Percentiles rank a stretch among this genome's conserved stretches.
phyloP scores from a whole-genome alignment of 2,888 invertebrate genomes.

The Balanococcus diminutus region DNA sequence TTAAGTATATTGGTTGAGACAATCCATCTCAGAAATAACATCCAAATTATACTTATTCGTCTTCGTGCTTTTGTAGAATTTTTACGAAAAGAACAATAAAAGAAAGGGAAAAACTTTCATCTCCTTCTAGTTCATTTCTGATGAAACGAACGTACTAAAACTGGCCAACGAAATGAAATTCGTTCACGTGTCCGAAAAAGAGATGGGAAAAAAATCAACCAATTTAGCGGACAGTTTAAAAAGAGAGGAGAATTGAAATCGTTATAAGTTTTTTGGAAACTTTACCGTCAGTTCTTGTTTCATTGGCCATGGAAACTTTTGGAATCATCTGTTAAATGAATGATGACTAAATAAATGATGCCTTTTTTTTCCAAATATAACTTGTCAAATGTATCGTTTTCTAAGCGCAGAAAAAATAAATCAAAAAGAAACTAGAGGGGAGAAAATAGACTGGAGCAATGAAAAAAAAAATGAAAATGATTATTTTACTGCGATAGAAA shows the following conservation, averaged over 20 bases:
- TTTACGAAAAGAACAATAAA: too few relatives aligned
- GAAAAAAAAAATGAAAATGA: not conserved
- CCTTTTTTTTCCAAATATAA: conserved; percentile 24
- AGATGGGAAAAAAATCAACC: not conserved
- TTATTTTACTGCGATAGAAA: not conserved
- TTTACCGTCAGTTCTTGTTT: not conserved
- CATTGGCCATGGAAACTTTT: not conserved
- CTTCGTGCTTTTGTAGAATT: too few relatives aligned
- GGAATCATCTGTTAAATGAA: not conserved
- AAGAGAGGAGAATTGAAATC: not conserved
- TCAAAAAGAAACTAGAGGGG: not conserved
- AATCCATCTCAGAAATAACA: too few relatives aligned
- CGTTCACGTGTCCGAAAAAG: not conserved
- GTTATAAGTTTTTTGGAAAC: not conserved
- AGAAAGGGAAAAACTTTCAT: too few relatives aligned
- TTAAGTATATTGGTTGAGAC: too few relatives aligned
- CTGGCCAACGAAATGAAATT: not conserved
- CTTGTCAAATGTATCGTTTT: conserved; percentile 20
- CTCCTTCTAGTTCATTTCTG: too few relatives aligned
- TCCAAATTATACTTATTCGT: too few relatives aligned
- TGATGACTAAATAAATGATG: conserved; percentile 6
- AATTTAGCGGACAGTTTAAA: not conserved
- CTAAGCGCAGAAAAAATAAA: not conserved
- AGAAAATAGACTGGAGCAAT: not conserved
- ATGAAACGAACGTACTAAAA: not conserved